Base-by-base conservation (phyloP, 2,888 invertebrate genomes). In the Polyploca ridens region DNA sequence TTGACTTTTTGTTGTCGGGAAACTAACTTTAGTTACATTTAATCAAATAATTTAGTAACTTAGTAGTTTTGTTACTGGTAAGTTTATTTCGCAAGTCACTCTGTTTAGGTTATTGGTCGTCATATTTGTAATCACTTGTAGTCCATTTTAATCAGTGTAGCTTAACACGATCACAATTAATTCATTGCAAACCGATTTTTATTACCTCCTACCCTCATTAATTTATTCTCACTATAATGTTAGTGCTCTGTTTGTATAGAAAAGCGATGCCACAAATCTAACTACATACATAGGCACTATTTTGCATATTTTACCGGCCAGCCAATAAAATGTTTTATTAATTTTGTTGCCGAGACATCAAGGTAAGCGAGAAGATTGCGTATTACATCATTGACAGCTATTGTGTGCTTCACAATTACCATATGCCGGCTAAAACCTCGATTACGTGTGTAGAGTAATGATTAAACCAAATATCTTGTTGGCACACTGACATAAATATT, bases 401-500 rank as follows among this genome's bases (percentile, higher is more conserved):
- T 54, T 54, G 19, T 54, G 54, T 8, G 54, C 54, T 8, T 19
- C 54, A 10, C 54, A 54, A 54, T 54, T 54, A 54, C 16, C 54
- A 54, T 19, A 7, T 19, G 54, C 54, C 19, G 14, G 54, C n/a
- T 54, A 54, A 54, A 49, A 49, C 16, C 8, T 54, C 54, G 10
- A 19, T 54, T 10, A 54, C 49, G 49, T 49, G 49, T 49, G 5
- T 16, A 49, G 49, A 49, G 7, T 49, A 49, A 49, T 49, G n/a
- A 49, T 49, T 49, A 16, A 16, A 16, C 49, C 49, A 49, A 49
- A 49, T 49, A 49, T 16, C 6, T 2, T 49, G n/a, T 49, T 49
- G 49, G n/a, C 49, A 49, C 49, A 49, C n/a, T 49, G 49, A 16
- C 49, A 49, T 7, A 49, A 49, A 49, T 49, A 49, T 49, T 49